Evolutionary conservation across 2,888 invertebrate genomes (phyloP).

Genomic region (Heliconius charithonia): DNA sequence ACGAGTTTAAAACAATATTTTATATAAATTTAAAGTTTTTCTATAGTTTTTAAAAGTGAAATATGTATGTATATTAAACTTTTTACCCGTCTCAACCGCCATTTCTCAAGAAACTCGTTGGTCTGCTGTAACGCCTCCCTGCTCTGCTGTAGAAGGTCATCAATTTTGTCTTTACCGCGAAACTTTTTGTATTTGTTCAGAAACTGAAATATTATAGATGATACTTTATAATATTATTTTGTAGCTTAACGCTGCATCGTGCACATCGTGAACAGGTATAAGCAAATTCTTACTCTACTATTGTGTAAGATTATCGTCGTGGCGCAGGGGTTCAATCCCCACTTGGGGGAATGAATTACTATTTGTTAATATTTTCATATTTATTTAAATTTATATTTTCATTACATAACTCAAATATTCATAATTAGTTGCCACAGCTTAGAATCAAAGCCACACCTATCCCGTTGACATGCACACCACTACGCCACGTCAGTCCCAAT

Average conservation of each 20-base stretch:
- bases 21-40: background rate
- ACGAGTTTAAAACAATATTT: constrained; percentile 1
- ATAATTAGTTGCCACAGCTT: too few species aligned
- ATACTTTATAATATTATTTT: background rate
- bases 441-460: too few species aligned
- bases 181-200: constrained; percentile 65
- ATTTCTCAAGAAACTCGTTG: constrained; percentile 71
- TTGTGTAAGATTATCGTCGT: too few species aligned
- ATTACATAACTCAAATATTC: too few species aligned
- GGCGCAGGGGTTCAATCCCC: too few species aligned
- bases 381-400: too few species aligned
- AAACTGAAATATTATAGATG: constrained; percentile 54
- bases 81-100: constrained; percentile 65
- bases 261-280: too few species aligned
- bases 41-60: background rate
- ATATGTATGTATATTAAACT: constrained; percentile 24
- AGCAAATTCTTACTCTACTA: too few species aligned
- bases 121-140: constrained; percentile 65
- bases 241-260: background rate
- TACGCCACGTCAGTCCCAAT: too few species aligned
- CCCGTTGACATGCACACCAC: too few species aligned
- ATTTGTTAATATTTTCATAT: too few species aligned
- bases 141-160: constrained; percentile 67
- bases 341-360: too few species aligned
- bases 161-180: constrained; percentile 62